Evolutionary conservation across 2,113 vertebrate genomes (phyloP), one percentile per base, ranked within the genome.

Genomic region (Carassius carassius): DNA sequence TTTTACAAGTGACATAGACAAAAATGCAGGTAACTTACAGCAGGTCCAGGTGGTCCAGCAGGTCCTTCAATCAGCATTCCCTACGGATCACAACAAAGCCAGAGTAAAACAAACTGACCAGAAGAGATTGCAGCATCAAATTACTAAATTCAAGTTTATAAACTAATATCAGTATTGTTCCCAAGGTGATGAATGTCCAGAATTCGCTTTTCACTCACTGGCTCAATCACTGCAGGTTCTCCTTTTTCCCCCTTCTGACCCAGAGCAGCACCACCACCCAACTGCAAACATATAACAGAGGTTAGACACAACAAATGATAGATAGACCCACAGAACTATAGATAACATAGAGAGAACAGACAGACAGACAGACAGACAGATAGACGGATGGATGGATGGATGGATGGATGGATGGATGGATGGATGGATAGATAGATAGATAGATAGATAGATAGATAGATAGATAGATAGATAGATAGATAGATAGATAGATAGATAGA

Each of bases 61-160:
- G 97, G 97, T 85, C 98, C 98, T 93, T 99, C 98, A n/a, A 99
- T 95, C 77, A 99, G 95, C 98, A 99, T 99, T 19, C 97, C 97
- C 97, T 99, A 17, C 85, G 23, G 87, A 78, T 58, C 29, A 78
- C 51, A 60, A 49, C 23, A 76, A 32, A 25, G 19, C 25, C 54
- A 37, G 25, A 78, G 35, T 21, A 70, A 70, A 70, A 58, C 56
- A 58, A 70, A 70, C 35, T 41, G 67, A 67, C 25, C 63, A 67
- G 63, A 65, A 77, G 5, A 74, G 37, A 32, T 12, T 29, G 7
- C 47, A 76, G 11, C 23, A 56, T 77, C 49, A 77, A 21, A 77
- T 32, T 54, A 29, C 7, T 49, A 74, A 44, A 25, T 49, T 0
- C 11, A 37, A 17, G 4, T 67, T 17, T 17, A 54, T 54, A 16